Evolutionary conservation across 2,797 vertebrate species (phyloP).

Genomic region (Botia almorhae): DNA sequence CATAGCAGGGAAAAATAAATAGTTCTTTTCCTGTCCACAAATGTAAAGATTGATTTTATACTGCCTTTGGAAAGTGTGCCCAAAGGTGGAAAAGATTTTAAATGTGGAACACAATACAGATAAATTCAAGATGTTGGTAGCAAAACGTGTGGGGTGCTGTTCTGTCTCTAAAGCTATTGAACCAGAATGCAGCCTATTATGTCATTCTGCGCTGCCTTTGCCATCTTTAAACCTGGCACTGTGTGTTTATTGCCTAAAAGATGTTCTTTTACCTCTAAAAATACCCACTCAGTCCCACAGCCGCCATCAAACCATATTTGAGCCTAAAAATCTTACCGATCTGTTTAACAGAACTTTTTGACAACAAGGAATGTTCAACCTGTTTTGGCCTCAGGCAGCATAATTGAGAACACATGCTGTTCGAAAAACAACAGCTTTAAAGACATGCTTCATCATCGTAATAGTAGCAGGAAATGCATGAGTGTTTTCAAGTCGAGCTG

Average conservation of each 20-base stretch:
- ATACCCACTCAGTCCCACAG: neutral
- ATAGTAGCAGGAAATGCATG: slow-evolving; percentile 41
- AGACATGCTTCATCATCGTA: slow-evolving; percentile 53
- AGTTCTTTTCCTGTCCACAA: neutral
- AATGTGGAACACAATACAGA: slow-evolving; percentile 11
- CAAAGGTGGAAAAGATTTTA: neutral
- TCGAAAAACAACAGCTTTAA: slow-evolving; percentile 43
- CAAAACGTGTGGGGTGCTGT: no score
- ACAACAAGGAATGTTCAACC: slow-evolving; percentile 51
- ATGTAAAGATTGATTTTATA: slow-evolving; percentile 13
- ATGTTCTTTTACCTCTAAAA: slow-evolving; percentile 16
- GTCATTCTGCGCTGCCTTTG: neutral
- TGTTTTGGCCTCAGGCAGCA: slow-evolving; percentile 44
- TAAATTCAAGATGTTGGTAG: slow-evolving; percentile 30
- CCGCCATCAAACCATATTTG: slow-evolving; percentile 13
- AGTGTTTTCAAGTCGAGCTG: slow-evolving; percentile 43
- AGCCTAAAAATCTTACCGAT: slow-evolving; percentile 1
- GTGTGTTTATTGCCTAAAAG: slow-evolving; percentile 5
- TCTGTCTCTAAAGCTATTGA: neutral
- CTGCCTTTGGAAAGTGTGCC: slow-evolving; percentile 10
- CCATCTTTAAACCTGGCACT: neutral
- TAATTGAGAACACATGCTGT: slow-evolving; percentile 65
- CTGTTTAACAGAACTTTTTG: slow-evolving; percentile 51
- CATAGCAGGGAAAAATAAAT: neutral
- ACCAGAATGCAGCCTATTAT: neutral